phyloP scores from a whole-genome alignment of 2,797 vertebrate species.

The Molossus alvarezi region DNA sequence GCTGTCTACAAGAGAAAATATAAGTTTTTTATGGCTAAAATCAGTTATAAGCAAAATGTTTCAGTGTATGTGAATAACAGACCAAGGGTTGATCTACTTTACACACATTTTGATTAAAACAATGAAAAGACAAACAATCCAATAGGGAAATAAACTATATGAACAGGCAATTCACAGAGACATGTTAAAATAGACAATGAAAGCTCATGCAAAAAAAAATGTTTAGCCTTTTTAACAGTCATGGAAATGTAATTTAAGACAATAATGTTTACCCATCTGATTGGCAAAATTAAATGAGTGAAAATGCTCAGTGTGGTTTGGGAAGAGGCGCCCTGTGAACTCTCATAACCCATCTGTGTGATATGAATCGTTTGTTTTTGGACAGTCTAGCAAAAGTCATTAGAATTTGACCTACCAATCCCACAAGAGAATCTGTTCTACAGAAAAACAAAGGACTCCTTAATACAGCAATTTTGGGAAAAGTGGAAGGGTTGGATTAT shows the following conservation, averaged over 20 bases:
- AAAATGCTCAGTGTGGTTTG: background rate
- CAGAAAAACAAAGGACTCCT: conserved; percentile 42
- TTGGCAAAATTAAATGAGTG: background rate
- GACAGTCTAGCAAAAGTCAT: background rate
- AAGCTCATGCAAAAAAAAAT: background rate
- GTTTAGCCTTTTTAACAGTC: background rate
- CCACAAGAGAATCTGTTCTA: background rate
- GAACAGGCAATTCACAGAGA: background rate
- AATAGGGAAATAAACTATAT: background rate
- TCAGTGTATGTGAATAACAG: background rate
- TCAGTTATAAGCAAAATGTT: background rate
- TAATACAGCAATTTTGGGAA: background rate
- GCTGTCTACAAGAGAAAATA: background rate
- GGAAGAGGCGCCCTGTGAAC: accelerated
- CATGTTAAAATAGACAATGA: background rate
- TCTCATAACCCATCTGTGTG: background rate
- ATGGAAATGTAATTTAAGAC: background rate
- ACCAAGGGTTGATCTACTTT: background rate
- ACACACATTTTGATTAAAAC: background rate
- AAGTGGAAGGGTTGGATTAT: background rate
- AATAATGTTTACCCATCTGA: background rate
- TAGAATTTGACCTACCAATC: background rate
- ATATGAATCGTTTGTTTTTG: background rate
- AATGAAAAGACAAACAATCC: background rate
- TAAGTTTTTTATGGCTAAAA: background rate